Conservation (phyloP, 2,797 vertebrate genomes). For the Tolypeutes matacus region DNA sequence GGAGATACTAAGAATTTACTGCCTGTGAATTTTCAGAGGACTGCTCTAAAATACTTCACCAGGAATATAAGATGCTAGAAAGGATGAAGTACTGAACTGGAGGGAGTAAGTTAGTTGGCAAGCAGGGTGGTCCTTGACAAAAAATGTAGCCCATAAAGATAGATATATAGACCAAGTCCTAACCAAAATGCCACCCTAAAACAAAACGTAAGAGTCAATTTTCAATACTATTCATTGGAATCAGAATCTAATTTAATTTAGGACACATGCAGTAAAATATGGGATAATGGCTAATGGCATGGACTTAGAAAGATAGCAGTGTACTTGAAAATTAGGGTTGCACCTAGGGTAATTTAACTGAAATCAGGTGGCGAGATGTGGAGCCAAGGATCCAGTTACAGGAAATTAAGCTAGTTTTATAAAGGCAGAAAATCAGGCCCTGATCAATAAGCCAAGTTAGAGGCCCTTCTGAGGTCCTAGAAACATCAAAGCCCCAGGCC, state of each 20-base stretch:
- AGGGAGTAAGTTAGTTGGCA: neutral
- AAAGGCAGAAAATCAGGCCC: slow-evolving; percentile 41
- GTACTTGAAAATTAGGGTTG: slow-evolving; percentile 10
- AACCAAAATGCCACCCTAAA: slow-evolving; percentile 54
- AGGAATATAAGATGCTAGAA: neutral
- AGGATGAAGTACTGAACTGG: neutral
- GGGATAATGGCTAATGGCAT: neutral
- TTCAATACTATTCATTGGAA: neutral
- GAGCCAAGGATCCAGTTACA: neutral
- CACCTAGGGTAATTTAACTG: slow-evolving; percentile 36
- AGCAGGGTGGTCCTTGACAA: neutral
- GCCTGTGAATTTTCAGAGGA: neutral
- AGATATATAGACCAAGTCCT: slow-evolving; percentile 25
- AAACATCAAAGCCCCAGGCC: neutral
- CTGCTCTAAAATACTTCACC: neutral
- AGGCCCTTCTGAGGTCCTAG: neutral
- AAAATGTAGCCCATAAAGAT: slow-evolving; percentile 2
- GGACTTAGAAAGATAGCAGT: neutral
- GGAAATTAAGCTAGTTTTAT: neutral
- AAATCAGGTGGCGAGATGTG: neutral
- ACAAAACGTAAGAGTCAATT: slow-evolving; percentile 42
- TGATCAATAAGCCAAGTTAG: neutral
- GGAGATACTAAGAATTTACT: neutral
- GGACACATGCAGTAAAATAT: slow-evolving; percentile 23
- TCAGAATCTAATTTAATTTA: slow-evolving; percentile 52